Conservation (phyloP, 2,797 vertebrate species). For the Spinus pinus region DNA sequence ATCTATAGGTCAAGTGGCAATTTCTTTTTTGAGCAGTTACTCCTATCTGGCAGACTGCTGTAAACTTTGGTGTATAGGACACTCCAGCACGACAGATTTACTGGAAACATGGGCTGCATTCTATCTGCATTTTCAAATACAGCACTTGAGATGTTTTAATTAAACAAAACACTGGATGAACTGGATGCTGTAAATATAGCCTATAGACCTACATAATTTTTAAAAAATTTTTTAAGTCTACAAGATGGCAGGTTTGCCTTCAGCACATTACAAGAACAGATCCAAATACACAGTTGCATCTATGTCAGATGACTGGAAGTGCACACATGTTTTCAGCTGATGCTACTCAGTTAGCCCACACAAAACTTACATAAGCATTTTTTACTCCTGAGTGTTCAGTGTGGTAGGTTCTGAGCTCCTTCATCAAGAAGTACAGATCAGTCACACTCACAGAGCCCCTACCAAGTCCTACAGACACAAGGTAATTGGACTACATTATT, state of each 20-base stretch:
- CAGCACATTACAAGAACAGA: not conserved
- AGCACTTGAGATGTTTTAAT: not conserved
- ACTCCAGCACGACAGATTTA: not conserved
- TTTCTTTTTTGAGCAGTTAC: not conserved
- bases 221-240: not conserved
- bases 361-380: not conserved
- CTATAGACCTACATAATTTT: rapidly evolving
- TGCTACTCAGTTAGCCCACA: not conserved
- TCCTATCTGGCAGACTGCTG: not conserved
- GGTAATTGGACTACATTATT: not conserved
- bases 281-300: not conserved
- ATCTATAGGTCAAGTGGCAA: not conserved
- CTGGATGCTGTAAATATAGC: not conserved
- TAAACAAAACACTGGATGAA: not conserved
- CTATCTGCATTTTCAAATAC: not conserved
- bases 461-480: rapidly evolving
- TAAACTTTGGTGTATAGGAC: not conserved
- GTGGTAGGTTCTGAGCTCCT: not conserved
- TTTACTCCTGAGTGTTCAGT: not conserved
- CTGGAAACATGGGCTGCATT: not conserved
- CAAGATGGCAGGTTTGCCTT: not conserved
- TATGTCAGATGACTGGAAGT: not conserved
- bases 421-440: not conserved
- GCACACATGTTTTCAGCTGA: not conserved
- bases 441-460: not conserved